A percentile compares a stretch with the other conserved stretches of the same genome.
Evolutionary conservation across 2,797 vertebrate genomes (phyloP).

Genomic region (Lacerta bilineata): DNA sequence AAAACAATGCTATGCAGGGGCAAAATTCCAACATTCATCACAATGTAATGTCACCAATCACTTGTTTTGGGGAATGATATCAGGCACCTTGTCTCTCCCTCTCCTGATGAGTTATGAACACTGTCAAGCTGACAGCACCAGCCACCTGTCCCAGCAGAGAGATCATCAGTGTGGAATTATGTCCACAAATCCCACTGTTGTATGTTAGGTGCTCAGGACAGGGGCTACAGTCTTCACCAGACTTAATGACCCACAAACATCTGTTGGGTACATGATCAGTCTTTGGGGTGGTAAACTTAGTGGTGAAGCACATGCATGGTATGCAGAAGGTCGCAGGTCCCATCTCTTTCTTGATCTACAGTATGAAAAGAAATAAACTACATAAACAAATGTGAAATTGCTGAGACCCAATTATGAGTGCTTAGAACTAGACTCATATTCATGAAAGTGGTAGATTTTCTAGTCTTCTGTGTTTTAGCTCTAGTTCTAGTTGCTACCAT

Average conservation of each 20-base stretch:
- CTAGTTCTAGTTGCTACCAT: slow-evolving; percentile 34
- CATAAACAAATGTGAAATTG: neutral
- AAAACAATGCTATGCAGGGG: neutral
- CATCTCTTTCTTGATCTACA: neutral
- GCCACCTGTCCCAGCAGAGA: neutral
- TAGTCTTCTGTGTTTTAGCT: slow-evolving; percentile 39
- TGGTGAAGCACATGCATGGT: too few relatives aligned
- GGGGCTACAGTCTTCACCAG: neutral
- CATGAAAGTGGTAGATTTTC: slow-evolving; percentile 53
- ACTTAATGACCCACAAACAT: neutral
- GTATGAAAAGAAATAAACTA: too few relatives aligned
- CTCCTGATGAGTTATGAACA: neutral
- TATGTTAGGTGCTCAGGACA: neutral
- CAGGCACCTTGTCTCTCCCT: neutral
- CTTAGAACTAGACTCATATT: slow-evolving; percentile 1
- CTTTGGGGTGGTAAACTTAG: neutral
- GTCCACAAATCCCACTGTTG: neutral
- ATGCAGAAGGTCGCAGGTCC: neutral
- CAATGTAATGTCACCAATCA: neutral
- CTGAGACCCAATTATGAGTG: neutral
- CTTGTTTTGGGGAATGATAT: neutral
- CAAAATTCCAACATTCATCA: neutral
- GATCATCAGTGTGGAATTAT: neutral
- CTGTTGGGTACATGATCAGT: neutral
- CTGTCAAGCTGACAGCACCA: neutral